phyloP scores from a whole-genome alignment of 2,113 vertebrate genomes.

The Odocoileus virginianus region DNA sequence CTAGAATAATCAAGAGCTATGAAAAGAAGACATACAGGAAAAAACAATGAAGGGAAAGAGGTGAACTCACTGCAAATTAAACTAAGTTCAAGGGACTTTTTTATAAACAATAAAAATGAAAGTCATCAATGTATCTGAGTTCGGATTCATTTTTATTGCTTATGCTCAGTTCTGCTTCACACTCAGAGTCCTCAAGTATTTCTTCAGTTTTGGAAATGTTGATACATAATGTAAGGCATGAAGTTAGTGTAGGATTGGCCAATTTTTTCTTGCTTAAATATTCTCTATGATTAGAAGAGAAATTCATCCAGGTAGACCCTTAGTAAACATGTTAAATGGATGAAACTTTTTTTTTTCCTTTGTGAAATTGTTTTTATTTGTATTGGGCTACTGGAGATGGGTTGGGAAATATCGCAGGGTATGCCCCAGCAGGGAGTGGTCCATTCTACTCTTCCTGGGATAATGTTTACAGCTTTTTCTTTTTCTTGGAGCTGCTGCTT shows the following conservation, averaged over 20 bases:
- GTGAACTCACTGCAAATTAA: neutral
- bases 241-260: neutral
- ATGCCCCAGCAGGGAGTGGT: neutral
- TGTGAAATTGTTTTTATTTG: slow-evolving; percentile 52
- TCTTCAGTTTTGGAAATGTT: neutral
- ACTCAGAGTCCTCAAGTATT: neutral
- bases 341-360: neutral
- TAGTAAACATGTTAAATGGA: neutral
- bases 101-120: neutral
- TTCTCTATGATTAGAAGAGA: neutral
- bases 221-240: neutral
- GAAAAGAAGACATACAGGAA: neutral
- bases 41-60: neutral
- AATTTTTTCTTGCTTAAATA: neutral
- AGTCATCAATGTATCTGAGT: too few species aligned
- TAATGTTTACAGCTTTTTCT: slow-evolving; percentile 21
- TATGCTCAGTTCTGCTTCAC: neutral
- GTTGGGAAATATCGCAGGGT: neutral
- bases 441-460: slow-evolving; percentile 56
- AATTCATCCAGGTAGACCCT: neutral
- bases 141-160: neutral
- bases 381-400: neutral
- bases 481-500: slow-evolving; percentile 62
- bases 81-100: neutral
- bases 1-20: neutral